Conservation (phyloP, 2,113 vertebrate genomes). For the Seriola rivoliana region DNA sequence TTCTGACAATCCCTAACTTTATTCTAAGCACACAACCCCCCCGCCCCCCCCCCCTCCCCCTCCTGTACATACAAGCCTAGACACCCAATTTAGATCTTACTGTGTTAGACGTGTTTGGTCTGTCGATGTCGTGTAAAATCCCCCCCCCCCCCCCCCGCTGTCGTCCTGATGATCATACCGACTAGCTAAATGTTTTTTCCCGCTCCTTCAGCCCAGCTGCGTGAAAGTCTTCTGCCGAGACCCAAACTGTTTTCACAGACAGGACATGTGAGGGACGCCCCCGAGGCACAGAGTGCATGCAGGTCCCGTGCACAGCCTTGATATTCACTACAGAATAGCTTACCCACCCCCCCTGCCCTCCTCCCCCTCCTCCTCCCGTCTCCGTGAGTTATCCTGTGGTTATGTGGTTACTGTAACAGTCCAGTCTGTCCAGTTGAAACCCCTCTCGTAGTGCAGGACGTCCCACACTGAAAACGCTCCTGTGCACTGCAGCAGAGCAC, state of each 20-base stretch:
- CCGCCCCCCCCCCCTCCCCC: conserved; percentile 3
- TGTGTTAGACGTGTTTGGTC: conserved; percentile 60
- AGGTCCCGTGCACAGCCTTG: conserved; percentile 75
- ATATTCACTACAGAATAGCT: conserved; percentile 17
- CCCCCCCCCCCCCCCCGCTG: not conserved
- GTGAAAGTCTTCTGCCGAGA: not conserved
- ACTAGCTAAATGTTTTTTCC: conserved; percentile 56
- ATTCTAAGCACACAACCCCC: conserved; percentile 71
- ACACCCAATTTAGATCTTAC: conserved; percentile 46
- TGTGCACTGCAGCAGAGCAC: conserved; percentile 53
- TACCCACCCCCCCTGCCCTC: not conserved
- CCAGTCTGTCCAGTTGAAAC: conserved; percentile 71
- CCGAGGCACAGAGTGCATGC: conserved; percentile 71
- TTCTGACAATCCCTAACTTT: conserved; percentile 74
- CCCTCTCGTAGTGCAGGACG: conserved; percentile 37
- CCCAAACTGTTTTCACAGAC: conserved; percentile 24
- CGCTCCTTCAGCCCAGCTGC: conserved; percentile 9
- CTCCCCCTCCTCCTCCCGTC: conserved; percentile 17
- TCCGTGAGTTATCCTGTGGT: conserved; percentile 72
- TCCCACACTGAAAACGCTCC: conserved; percentile 46
- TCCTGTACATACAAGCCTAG: conserved; percentile 58
- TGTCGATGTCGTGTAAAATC: conserved; percentile 74
- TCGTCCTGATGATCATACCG: conserved; percentile 33
- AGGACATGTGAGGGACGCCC: conserved; percentile 11
- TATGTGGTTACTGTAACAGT: conserved; percentile 73